Conservation (phyloP, 2,797 vertebrate species). For the Danio kyathit region DNA sequence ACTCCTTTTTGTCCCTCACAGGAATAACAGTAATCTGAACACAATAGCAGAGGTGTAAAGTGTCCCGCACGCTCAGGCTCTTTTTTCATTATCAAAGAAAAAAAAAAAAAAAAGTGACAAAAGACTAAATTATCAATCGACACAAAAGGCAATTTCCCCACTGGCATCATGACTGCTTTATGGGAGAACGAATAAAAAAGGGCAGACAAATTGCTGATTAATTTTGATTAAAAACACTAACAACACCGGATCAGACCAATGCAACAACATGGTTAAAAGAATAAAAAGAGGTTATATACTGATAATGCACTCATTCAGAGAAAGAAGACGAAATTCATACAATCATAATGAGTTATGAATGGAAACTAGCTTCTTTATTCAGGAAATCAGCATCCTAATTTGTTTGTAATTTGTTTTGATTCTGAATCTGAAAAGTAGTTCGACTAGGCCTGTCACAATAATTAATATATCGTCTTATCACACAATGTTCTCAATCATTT, state of each 20-base stretch:
- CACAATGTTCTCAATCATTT: too few species aligned
- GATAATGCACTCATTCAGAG: too few species aligned
- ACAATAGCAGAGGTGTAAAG: neutral
- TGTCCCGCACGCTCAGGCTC: neutral
- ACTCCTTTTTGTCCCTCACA: neutral
- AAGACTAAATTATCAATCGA: neutral
- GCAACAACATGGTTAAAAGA: neutral
- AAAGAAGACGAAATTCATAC: too few species aligned
- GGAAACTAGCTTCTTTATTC: neutral
- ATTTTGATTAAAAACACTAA: neutral
- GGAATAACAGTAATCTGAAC: conserved; percentile 3
- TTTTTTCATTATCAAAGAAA: neutral
- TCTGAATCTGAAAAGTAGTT: neutral
- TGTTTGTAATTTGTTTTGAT: neutral
- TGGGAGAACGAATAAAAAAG: neutral
- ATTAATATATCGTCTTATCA: too few species aligned
- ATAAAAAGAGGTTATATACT: neutral
- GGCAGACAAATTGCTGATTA: neutral
- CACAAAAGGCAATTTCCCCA: neutral
- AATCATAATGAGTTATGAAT: neutral
- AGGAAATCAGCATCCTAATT: neutral
- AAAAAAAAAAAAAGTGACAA: neutral
- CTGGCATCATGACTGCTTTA: neutral
- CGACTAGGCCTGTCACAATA: too few species aligned
- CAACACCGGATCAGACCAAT: neutral